Conservation (phyloP, 2,888 invertebrate species). For the Anarsia innoxiella region DNA sequence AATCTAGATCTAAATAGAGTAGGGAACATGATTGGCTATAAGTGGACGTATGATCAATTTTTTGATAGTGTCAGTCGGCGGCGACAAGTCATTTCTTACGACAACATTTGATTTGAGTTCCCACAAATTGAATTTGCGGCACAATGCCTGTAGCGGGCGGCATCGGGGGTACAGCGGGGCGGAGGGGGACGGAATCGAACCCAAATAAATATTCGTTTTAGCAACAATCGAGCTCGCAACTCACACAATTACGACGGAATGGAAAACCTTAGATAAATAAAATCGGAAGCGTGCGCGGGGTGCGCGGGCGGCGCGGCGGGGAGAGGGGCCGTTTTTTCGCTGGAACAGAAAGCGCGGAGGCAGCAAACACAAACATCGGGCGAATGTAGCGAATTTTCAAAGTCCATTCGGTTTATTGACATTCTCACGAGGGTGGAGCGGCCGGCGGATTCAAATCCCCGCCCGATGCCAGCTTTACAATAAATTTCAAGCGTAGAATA, state of each 20-base stretch:
- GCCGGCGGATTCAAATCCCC: conserved; percentile 49
- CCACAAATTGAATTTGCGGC: conserved; percentile 66
- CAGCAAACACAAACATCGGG: conserved; percentile 65
- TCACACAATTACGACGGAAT: conserved; percentile 69
- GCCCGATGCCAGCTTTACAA: conserved; percentile 69
- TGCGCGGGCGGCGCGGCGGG: conserved; percentile 13
- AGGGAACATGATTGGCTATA: conserved; percentile 3
- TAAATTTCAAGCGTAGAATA: conserved; percentile 70
- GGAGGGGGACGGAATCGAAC: conserved; percentile 43
- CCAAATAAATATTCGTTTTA: conserved; percentile 73
- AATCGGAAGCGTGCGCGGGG: conserved; percentile 51
- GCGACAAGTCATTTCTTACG: conserved; percentile 60
- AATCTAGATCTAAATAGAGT: neutral
- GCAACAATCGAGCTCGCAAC: conserved; percentile 67
- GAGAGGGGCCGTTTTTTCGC: conserved; percentile 38
- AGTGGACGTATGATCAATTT: conserved; percentile 57
- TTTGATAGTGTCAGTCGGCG: conserved; percentile 66
- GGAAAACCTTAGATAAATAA: conserved; percentile 73
- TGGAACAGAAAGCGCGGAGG: conserved; percentile 53
- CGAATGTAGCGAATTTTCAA: conserved; percentile 69
- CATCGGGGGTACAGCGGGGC: conserved; percentile 15
- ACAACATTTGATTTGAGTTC: conserved; percentile 65
- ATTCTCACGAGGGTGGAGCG: conserved; percentile 33
- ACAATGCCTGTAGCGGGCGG: conserved; percentile 36
- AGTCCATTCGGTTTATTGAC: conserved; percentile 71